phyloP scores from a whole-genome alignment of 2,888 invertebrate genomes.

The Tinea trinotella region DNA sequence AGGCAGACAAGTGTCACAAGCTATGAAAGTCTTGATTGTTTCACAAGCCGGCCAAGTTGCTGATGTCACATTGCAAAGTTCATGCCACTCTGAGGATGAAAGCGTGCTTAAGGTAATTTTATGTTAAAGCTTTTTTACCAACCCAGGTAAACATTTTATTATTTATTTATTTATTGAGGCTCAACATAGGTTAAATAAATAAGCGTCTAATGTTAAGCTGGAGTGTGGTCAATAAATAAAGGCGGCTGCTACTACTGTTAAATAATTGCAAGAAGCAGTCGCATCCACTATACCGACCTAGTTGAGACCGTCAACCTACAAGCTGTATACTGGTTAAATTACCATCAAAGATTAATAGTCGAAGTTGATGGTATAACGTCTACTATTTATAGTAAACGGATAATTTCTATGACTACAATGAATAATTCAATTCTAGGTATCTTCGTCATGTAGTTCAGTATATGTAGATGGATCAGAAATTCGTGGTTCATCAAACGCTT shows the following conservation, averaged over 20 bases:
- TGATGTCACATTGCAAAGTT: conserved; percentile 94
- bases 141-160: conserved; percentile 18
- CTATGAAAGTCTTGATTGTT: conserved; percentile 96
- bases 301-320: no score
- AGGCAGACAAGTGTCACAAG: conserved; percentile 93
- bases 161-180: conserved; percentile 12
- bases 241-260: no score
- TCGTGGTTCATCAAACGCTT: conserved; percentile 94
- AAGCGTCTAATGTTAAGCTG: no score
- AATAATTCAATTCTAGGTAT: conserved; percentile 77
- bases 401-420: background rate
- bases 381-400: background rate
- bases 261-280: no score
- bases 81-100: conserved; percentile 95
- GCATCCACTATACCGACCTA: no score
- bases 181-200: no score
- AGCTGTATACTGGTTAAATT: no score
- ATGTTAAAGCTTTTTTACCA: background rate
- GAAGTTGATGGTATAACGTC: no score
- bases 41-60: conserved; percentile 95
- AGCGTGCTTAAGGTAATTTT: conserved; percentile 91
- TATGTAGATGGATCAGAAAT: conserved; percentile 97
- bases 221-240: no score
- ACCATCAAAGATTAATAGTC: no score
- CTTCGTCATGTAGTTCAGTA: conserved; percentile 95